Conservation (phyloP, 2,888 invertebrate species). For the Toxonevra muliebris region DNA sequence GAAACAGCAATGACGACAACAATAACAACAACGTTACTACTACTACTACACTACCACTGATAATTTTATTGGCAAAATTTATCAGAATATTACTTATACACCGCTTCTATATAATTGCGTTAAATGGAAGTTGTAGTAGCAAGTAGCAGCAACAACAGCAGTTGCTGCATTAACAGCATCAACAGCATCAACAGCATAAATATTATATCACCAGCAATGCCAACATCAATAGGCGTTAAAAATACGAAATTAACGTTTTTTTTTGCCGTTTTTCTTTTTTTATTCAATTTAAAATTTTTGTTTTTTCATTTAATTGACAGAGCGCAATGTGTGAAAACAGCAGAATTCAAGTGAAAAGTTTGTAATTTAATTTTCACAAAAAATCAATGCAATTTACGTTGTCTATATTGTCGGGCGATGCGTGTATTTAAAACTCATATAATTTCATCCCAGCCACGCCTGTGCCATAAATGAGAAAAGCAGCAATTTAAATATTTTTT, state of each 20-base stretch:
- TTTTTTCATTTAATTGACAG: constrained; percentile 6
- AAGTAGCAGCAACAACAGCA: not conserved
- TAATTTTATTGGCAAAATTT: not conserved
- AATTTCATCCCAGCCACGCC: too few relatives aligned
- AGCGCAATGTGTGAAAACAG: constrained; percentile 1
- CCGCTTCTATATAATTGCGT: constrained; percentile 25
- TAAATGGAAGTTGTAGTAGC: constrained; percentile 24
- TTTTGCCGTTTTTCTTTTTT: not conserved
- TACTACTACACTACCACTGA: constrained; percentile 8
- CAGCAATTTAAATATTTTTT: too few relatives aligned
- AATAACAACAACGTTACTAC: constrained; percentile 11
- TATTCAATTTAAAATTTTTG: not conserved
- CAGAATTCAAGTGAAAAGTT: constrained; percentile 16
- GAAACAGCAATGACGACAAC: not conserved
- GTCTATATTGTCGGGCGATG: too few relatives aligned
- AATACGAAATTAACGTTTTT: too few relatives aligned
- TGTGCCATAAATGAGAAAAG: too few relatives aligned
- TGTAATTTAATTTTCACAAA: constrained; percentile 21
- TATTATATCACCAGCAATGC: too few relatives aligned
- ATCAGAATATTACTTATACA: not conserved
- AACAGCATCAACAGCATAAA: too few relatives aligned
- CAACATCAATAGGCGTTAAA: too few relatives aligned
- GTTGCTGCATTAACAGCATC: too few relatives aligned
- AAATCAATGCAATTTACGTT: not conserved
- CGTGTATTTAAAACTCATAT: too few relatives aligned